A percentile compares a stretch with the other conserved stretches of the same genome.
Conservation (phyloP, 2,113 vertebrate species). For the Pelodiscus sinensis region DNA sequence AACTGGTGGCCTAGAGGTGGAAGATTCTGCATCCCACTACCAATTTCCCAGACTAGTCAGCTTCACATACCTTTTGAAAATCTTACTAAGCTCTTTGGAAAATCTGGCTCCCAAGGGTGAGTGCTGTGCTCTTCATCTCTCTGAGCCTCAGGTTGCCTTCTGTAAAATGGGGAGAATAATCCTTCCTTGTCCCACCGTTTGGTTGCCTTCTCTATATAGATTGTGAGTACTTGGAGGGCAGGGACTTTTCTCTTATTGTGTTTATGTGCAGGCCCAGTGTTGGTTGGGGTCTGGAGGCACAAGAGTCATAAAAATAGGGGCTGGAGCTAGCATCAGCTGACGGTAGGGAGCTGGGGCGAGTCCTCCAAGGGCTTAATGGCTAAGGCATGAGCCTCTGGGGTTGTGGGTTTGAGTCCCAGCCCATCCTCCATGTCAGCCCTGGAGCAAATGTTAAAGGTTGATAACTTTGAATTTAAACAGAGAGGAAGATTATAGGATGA, state of each 20-base stretch:
- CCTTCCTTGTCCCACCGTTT: not conserved
- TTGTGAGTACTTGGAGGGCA: not conserved
- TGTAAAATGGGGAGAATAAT: not conserved
- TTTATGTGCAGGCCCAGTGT: not conserved
- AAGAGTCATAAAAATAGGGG: not conserved
- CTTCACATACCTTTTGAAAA: constrained; percentile 26
- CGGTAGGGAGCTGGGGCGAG: no score
- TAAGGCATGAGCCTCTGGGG: no score
- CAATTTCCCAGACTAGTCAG: constrained; percentile 1
- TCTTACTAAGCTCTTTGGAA: constrained; percentile 22
- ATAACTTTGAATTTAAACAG: not conserved
- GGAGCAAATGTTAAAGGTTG: constrained; percentile 1
- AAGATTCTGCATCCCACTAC: not conserved
- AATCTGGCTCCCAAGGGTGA: not conserved
- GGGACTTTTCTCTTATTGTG: not conserved
- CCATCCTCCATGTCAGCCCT: no score
- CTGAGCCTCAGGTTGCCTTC: not conserved
- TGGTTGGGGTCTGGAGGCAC: not conserved
- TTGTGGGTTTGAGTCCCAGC: no score
- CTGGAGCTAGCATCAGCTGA: no score
- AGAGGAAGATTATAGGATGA: not conserved
- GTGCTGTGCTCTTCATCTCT: no score
- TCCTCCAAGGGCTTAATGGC: no score
- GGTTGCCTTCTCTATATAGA: not conserved
- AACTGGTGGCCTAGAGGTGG: not conserved